These are phyloP conservation scores for Anguilla anguilla DNA, from an alignment of 2,797 vertebrate species.

Conservation along the genomic window DNA sequence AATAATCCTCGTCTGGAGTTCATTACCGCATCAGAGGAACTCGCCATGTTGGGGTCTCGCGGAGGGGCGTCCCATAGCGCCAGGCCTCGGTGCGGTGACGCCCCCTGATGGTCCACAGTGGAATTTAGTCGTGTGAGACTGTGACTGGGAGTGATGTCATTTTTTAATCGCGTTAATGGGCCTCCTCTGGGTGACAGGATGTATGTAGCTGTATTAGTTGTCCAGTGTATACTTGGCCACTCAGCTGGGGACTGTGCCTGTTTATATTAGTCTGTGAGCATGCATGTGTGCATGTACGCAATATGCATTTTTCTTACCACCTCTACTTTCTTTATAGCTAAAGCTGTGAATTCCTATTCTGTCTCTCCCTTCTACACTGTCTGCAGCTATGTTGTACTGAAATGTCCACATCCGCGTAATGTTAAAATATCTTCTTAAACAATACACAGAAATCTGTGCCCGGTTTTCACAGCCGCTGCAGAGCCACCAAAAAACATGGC, in stretches of 20 bases:
- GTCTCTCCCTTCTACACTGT: background rate
- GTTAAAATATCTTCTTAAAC: background rate
- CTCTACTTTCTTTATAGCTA: background rate
- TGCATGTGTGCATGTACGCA: background rate
- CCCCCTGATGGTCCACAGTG: background rate
- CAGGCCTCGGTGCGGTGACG: background rate
- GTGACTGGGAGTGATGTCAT: background rate
- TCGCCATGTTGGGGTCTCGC: conserved; percentile 39
- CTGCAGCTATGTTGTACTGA: background rate
- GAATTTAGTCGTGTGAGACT: background rate
- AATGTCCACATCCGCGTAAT: background rate
- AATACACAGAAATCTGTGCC: too few species aligned
- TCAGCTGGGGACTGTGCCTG: background rate
- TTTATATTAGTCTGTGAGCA: background rate
- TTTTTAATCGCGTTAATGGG: background rate
- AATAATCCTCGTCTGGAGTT: conserved; percentile 47
- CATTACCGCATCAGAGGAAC: conserved; percentile 43
- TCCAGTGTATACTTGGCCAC: background rate
- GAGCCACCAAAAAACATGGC: background rate
- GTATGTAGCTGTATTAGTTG: background rate
- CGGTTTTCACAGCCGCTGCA: background rate
- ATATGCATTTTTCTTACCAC: background rate
- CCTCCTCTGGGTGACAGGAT: background rate
- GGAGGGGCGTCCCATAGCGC: background rate
- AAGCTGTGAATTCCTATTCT: background rate